These are phyloP conservation scores for Macropodus opercularis DNA, from an alignment of 2,797 vertebrate genomes.

Conservation along the genomic window DNA sequence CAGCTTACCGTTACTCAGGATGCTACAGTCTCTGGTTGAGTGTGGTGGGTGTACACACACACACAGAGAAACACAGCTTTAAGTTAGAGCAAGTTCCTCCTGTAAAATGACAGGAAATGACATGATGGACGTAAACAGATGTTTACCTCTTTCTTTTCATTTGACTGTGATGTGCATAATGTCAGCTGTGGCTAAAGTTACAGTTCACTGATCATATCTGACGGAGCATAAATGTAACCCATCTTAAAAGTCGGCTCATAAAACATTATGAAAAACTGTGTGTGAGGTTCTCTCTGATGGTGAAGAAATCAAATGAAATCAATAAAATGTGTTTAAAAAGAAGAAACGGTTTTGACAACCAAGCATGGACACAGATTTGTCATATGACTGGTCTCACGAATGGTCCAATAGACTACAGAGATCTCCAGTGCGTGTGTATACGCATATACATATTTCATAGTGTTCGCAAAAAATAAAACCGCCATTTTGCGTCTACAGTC, in stretches of 20 bases:
- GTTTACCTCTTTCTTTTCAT: conserved; percentile 13
- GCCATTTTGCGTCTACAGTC: too few species aligned
- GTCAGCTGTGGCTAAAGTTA: conserved; percentile 22
- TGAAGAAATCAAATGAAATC: conserved; percentile 14
- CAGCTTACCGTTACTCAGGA: conserved; percentile 7
- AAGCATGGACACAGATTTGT: conserved; percentile 47
- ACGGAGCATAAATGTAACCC: conserved; percentile 6
- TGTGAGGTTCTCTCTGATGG: conserved; percentile 10
- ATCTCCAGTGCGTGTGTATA: conserved; percentile 28
- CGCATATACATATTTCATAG: not conserved
- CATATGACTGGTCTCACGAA: conserved; percentile 33
- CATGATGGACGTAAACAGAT: conserved; percentile 6
- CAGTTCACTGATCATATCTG: conserved; percentile 20
- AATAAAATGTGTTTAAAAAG: conserved; percentile 22
- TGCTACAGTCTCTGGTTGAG: conserved; percentile 22
- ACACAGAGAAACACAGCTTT: conserved; percentile 10
- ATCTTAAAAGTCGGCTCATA: conserved; percentile 20
- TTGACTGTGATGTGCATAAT: conserved; percentile 36
- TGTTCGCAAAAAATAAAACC: too few species aligned
- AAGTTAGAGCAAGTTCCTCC: conserved; percentile 5
- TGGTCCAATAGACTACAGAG: conserved; percentile 48
- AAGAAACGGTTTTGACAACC: conserved; percentile 25
- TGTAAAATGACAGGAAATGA: conserved; percentile 5
- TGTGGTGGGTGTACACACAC: conserved; percentile 16
- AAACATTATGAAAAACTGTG: conserved; percentile 15